These are phyloP conservation scores for Fukomys damarensis DNA, from an alignment of 2,113 vertebrate species.

Conservation along the genomic window DNA sequence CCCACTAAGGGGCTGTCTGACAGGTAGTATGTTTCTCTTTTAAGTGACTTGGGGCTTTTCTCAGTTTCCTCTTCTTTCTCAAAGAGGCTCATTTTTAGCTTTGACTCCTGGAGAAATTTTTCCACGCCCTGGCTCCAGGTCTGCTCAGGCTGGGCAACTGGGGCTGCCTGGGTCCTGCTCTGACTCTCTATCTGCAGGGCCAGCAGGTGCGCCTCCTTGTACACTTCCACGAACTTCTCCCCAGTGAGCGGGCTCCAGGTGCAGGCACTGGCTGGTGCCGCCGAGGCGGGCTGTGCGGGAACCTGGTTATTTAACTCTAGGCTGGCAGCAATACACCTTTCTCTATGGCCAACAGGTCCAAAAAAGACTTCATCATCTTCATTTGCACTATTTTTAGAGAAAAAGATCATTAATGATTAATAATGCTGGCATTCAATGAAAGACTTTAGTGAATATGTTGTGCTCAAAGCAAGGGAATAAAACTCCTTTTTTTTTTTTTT, in stretches of 20 bases:
- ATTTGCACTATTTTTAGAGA: constrained; percentile 81
- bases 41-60: constrained; percentile 87
- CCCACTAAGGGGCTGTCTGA: constrained; percentile 86
- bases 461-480: not conserved
- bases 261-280: constrained; percentile 44
- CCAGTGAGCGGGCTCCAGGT: constrained; percentile 90
- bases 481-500: not conserved
- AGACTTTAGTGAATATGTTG: accelerated
- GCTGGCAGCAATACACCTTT: constrained; percentile 86
- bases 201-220: constrained; percentile 91
- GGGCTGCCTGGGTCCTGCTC: constrained; percentile 41
- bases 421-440: accelerated
- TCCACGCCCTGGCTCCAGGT: constrained; percentile 73
- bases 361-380: constrained; percentile 95
- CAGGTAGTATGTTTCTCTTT: constrained; percentile 92
- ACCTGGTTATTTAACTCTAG: constrained; percentile 45
- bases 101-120: constrained; percentile 88
- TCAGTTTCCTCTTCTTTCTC: constrained; percentile 62
- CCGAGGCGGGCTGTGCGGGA: not conserved
- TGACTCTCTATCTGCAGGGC: constrained; percentile 87
- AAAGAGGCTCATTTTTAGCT: constrained; percentile 88
- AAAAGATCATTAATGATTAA: accelerated
- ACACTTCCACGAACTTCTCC: constrained; percentile 92
- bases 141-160: not conserved
- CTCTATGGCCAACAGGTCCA: constrained; percentile 88